phyloP scores from a whole-genome alignment of 2,888 invertebrate genomes.

The Tromatobia lineatoria region DNA sequence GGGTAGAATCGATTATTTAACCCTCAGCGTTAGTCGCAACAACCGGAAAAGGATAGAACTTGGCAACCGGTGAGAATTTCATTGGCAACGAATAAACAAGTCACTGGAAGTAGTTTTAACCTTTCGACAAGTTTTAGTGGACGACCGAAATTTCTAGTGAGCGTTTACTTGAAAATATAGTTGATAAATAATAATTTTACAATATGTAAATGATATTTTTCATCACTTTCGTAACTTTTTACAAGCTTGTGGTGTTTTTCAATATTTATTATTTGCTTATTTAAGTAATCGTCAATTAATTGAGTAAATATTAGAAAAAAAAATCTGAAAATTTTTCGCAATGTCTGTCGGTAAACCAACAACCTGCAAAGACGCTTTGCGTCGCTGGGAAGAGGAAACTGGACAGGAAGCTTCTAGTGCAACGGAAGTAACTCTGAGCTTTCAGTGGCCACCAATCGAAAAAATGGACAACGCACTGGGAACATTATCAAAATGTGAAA shows the following conservation, averaged over 20 bases:
- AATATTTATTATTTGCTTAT: not conserved
- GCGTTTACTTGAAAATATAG: not conserved
- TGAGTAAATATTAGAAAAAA: not conserved
- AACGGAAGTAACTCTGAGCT: conserved; percentile 92
- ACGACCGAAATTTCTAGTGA: conserved; percentile 1
- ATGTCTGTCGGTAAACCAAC: conserved; percentile 88
- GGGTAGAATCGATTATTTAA: conserved; percentile 40
- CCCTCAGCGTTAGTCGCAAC: not conserved
- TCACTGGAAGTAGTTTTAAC: not conserved
- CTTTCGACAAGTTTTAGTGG: conserved; percentile 2
- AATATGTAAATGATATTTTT: no score
- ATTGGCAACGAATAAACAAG: conserved; percentile 59
- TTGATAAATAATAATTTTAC: not conserved
- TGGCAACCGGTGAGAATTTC: conserved; percentile 56
- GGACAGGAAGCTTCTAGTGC: conserved; percentile 90
- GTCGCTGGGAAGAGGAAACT: conserved; percentile 93
- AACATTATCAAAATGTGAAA: conserved; percentile 91
- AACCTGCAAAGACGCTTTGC: conserved; percentile 94
- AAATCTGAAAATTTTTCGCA: not conserved
- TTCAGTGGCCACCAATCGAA: conserved; percentile 97
- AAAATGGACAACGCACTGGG: conserved; percentile 96
- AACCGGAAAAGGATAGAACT: conserved; percentile 24
- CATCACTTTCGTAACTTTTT: no score
- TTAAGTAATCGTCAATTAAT: not conserved
- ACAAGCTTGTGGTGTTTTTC: no score